These are phyloP conservation scores for Philopedon plagiatum DNA, from an alignment of 2,888 invertebrate genomes.

Conservation along the genomic window DNA sequence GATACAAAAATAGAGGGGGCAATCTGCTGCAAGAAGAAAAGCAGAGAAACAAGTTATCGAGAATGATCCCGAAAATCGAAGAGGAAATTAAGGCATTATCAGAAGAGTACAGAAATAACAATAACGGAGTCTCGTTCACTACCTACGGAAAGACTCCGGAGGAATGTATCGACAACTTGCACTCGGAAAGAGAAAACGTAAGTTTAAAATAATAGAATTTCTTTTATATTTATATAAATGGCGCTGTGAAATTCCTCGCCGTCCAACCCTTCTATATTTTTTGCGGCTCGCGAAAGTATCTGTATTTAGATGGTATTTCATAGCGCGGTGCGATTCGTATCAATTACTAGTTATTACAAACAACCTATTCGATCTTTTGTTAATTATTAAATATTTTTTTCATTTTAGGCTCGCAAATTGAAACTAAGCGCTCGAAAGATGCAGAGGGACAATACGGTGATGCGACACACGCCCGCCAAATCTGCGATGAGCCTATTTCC, in stretches of 20 bases:
- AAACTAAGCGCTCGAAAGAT: slow-evolving; percentile 73
- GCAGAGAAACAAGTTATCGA: slow-evolving; percentile 83
- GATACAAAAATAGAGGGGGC: slow-evolving; percentile 91
- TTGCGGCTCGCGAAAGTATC: no score
- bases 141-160: slow-evolving; percentile 76
- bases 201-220: no score
- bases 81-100: slow-evolving; percentile 72
- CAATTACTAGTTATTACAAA: no score
- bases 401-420: slow-evolving; percentile 60
- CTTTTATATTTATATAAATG: no score
- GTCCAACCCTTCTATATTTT: no score
- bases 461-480: slow-evolving; percentile 52
- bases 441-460: slow-evolving; percentile 57
- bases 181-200: slow-evolving; percentile 74
- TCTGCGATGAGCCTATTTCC: slow-evolving; percentile 52
- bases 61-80: slow-evolving; percentile 82
- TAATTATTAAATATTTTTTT: background rate
- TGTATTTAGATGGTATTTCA: no score
- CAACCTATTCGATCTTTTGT: no score
- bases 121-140: slow-evolving; percentile 72
- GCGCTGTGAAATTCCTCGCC: no score
- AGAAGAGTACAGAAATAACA: slow-evolving; percentile 70
- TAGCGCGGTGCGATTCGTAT: no score
- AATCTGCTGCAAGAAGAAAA: slow-evolving; percentile 89
- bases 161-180: slow-evolving; percentile 75